phyloP scores from a whole-genome alignment of 1,140 invertebrate genomes.

The Gonioctena quinquepunctata region DNA sequence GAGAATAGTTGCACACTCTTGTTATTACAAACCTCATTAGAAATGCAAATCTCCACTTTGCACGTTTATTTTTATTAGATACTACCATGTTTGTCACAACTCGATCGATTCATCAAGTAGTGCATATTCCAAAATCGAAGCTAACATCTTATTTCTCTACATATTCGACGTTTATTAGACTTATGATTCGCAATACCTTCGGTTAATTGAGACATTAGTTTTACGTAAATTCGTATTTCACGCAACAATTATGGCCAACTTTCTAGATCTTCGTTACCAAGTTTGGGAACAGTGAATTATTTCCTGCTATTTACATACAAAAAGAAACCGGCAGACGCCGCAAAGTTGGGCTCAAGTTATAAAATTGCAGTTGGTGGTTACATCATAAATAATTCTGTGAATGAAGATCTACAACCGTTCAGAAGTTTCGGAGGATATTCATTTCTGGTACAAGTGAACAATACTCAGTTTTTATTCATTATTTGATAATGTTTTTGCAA shows the following conservation, averaged over 20 bases:
- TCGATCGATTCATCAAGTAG: background rate
- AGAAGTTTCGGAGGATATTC: background rate
- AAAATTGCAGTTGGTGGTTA: background rate
- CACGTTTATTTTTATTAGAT: background rate
- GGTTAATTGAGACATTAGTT: slow-evolving; percentile 13
- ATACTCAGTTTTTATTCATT: too few species aligned
- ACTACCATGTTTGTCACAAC: background rate
- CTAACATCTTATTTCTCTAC: too few species aligned
- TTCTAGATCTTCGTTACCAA: slow-evolving; percentile 16
- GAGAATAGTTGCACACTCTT: too few species aligned
- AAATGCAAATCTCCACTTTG: background rate
- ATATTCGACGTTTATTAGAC: background rate
- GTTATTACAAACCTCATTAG: too few species aligned
- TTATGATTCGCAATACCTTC: slow-evolving; percentile 10
- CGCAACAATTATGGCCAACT: slow-evolving; percentile 18
- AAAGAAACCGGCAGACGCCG: background rate
- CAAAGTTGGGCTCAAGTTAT: background rate
- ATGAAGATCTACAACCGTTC: background rate
- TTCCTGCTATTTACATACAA: slow-evolving; percentile 13
- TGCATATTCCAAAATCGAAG: background rate
- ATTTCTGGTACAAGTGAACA: background rate
- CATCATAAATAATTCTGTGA: background rate
- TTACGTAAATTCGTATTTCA: slow-evolving; percentile 18
- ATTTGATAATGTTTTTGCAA: too few species aligned
- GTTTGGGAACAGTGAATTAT: slow-evolving; percentile 1